Base-by-base conservation (phyloP, 2,888 invertebrate species). In the Nemoura dubitans region DNA sequence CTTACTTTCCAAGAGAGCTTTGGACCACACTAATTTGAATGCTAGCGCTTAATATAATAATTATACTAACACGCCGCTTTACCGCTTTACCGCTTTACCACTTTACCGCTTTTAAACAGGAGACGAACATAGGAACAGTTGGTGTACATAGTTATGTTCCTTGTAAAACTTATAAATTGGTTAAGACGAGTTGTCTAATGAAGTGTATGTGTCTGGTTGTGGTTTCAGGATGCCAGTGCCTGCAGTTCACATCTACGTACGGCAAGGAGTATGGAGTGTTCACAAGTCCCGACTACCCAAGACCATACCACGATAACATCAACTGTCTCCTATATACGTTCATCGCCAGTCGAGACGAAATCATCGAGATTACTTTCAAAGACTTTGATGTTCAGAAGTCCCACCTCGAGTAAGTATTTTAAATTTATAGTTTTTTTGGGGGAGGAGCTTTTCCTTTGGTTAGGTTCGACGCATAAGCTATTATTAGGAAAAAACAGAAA, bases 301-400 rank as follows among this genome's bases (percentile, higher is more conserved):
- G 94, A 88, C 94, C 95, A 87, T 97, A 97, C 92, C 95, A 95
- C 7, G 91, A 94, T 87, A 94, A 94, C 90, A 93, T 96, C 91
- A 94, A 95, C 92, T 97, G 97, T 91, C 94, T 97, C 85, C 94
- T 97, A 86, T 97, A 96, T 93, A 96, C 96, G 59, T 97, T 97
- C 92, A 93, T 95, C 89, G 97, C 96, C 0, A 94, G 94, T 87
- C 93, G 94, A 26, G 95, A 96, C 90, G 96, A 97, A 92, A 96
- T 97, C 90, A 95, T 97, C 88, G 96, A 97, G 91, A 93, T 97
- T 88, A 94, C 94, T 87, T 97, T 97, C 92, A 94, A 95, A 85
- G 95, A 96, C 90, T 96, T 97, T 92, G 95, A 96, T 91, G 93
- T 97, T 88, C 94, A 94, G 89, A 95, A 95, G 90, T 93, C 93